phyloP scores from a whole-genome alignment of 2,113 vertebrate species.

The Herpailurus yagouaroundi region DNA sequence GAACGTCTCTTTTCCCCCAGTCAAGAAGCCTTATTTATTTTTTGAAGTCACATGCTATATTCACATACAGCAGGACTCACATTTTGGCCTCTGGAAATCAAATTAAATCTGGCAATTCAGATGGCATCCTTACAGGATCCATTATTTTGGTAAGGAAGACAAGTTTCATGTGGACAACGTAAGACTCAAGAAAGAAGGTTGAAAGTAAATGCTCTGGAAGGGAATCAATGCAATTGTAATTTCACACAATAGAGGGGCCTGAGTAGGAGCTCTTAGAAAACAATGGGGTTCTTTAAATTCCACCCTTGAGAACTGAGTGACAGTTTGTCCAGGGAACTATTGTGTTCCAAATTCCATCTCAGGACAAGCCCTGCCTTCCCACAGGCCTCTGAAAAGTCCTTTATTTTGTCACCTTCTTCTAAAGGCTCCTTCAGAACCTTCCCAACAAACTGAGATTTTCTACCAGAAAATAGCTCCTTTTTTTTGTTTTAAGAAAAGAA shows the following conservation, averaged over 20 bases:
- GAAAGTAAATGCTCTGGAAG: constrained; percentile 83
- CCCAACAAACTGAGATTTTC: constrained; percentile 56
- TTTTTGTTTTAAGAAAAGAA: constrained; percentile 55
- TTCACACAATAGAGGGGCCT: constrained; percentile 78
- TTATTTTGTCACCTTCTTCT: constrained; percentile 64
- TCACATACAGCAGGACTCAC: background rate
- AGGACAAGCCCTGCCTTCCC: constrained; percentile 78
- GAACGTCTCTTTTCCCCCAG: background rate
- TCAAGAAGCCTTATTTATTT: background rate
- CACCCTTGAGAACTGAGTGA: constrained; percentile 85
- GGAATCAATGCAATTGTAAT: constrained; percentile 81
- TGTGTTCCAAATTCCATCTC: constrained; percentile 84
- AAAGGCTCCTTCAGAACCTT: constrained; percentile 60
- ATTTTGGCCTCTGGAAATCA: background rate
- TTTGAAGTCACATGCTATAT: background rate
- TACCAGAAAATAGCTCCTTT: constrained; percentile 28
- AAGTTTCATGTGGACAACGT: constrained; percentile 79
- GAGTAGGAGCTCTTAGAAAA: constrained; percentile 72
- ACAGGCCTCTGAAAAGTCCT: constrained; percentile 65
- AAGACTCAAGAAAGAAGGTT: constrained; percentile 80
- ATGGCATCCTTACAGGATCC: background rate
- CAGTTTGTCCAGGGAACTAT: constrained; percentile 77
- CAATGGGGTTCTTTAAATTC: constrained; percentile 85
- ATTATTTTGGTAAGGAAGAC: constrained; percentile 70
- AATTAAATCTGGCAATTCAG: constrained; percentile 27